A percentile compares a stretch with the other conserved stretches of the same genome.
These are phyloP conservation scores for Hestina assimilis DNA, from an alignment of 1,140 invertebrate genomes.

Conservation along the genomic window DNA sequence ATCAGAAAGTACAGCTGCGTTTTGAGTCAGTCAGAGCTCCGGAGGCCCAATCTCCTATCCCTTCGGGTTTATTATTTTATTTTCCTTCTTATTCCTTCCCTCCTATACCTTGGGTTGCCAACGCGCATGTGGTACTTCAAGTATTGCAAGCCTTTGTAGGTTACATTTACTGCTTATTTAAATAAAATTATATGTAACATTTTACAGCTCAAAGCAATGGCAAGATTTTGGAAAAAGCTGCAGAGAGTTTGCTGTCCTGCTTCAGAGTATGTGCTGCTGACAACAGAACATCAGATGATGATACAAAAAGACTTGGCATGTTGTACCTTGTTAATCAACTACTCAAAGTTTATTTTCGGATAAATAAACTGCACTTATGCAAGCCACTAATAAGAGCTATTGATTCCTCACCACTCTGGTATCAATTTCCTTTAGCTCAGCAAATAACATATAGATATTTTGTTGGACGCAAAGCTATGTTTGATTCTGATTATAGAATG, in stretches of 20 bases:
- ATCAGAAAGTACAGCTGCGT: no score
- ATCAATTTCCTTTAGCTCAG: conserved; percentile 90
- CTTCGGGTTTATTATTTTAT: no score
- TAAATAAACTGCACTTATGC: conserved; percentile 97
- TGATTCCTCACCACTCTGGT: conserved; percentile 93
- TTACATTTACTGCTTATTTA: no score
- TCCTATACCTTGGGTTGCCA: no score
- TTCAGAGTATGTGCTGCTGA: conserved; percentile 98
- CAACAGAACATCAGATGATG: conserved; percentile 89
- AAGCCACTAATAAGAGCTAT: conserved; percentile 98
- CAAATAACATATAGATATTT: conserved; percentile 98
- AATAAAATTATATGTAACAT: no score
- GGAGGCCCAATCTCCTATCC: no score
- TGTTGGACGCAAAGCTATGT: conserved; percentile 98
- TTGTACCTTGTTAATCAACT: conserved; percentile 97
- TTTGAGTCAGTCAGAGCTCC: no score
- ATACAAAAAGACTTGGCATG: conserved; percentile 98
- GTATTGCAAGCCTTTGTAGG: no score
- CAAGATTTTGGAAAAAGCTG: conserved; percentile 92
- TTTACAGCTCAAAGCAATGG: conserved; percentile 67
- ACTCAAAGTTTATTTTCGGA: conserved; percentile 98
- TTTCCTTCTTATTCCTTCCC: no score
- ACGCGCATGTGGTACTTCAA: no score
- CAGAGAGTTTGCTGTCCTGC: conserved; percentile 95
- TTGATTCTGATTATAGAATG: conserved; percentile 96